Base-by-base conservation (phyloP, 2,113 vertebrate genomes). In the Progne subis region DNA sequence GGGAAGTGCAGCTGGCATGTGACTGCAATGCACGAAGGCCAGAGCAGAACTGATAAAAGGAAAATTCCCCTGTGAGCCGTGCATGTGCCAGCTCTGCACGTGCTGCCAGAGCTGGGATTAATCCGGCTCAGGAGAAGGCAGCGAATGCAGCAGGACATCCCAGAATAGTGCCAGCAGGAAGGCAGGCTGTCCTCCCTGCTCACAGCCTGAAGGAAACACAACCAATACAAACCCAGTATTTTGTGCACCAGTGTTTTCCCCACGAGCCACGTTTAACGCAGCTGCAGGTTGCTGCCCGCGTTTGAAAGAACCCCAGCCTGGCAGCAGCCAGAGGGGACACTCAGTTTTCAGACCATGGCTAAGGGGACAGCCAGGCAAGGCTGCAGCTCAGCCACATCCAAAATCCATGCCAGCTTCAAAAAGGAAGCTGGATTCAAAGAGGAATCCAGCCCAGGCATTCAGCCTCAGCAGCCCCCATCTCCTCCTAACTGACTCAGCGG, bases 291-390 rank as follows among this genome's bases (percentile, higher is more conserved):
- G 46, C 15, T 92, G 77, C 23, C 69, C 59, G 81, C 0, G 2
- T 37, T 3, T n/a, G 46, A 47, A 61, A 26, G 61, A 32, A 80
- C 28, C 6, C 2, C 0, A 24, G 5, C 19, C 37, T 5, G 16
- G 15, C 24, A 78, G 64, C 39, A 37, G 56, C 26, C 29, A 32
- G 60, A 71, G 13, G 37, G 44, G 55, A 85, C 46, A 14, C n/a
- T 50, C 0, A 0, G 6, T 46, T n/a, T 41, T 11, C 89, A 72
- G 43, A 18, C 18, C 2, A 5, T 3, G 64, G 39, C 34, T 37
- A 8, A 10, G 0, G 11, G 43, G 31, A 24, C n/a, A 55, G 82
- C 43, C 32, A 70, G 55, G 86, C 26, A 26, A 12, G 12, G 28
- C 56, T 60, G n/a, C 56, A 56, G 49, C 75, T 18, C 4, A 18